Percentiles rank a stretch among this genome's conserved stretches.
Evolutionary conservation across 2,888 invertebrate species (phyloP).

Genomic region (Thysanoteuthis rhombus): DNA sequence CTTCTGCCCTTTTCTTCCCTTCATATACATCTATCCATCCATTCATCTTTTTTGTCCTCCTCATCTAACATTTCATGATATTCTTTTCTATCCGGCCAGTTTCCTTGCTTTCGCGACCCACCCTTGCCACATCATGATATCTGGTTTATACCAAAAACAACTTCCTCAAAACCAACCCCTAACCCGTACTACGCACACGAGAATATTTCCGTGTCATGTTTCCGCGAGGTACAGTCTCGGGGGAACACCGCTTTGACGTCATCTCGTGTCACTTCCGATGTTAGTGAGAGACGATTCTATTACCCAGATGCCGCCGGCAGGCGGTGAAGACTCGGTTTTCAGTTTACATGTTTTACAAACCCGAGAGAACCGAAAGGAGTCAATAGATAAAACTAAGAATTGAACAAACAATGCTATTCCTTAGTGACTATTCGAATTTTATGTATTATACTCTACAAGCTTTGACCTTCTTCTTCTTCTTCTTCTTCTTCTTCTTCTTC

Average conservation of each 20-base stretch:
- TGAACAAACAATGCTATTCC: not conserved
- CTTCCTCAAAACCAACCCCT: not conserved
- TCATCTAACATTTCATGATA: not conserved
- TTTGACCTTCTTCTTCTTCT: not conserved
- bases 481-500: not conserved
- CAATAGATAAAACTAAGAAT: not conserved
- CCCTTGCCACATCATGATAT: conserved; percentile 12
- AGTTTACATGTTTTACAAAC: not conserved
- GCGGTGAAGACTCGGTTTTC: not conserved
- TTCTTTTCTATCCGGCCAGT: not conserved
- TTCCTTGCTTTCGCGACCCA: not conserved
- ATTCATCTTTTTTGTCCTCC: conserved; percentile 12
- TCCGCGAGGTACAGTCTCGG: not conserved
- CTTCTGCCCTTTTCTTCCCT: not conserved
- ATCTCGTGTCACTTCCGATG: not conserved
- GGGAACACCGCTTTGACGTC: conserved; percentile 12
- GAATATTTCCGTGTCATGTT: conserved; percentile 12
- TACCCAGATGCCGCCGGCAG: not conserved
- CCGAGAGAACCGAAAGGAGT: not conserved
- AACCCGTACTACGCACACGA: not conserved
- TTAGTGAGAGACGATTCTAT: not conserved
- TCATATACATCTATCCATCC: not conserved
- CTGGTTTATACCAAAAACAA: conserved; percentile 12
- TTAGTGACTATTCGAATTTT: not conserved
- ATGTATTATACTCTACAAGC: not conserved